phyloP scores from a whole-genome alignment of 1,140 invertebrate genomes.

The Tenebrio molitor region DNA sequence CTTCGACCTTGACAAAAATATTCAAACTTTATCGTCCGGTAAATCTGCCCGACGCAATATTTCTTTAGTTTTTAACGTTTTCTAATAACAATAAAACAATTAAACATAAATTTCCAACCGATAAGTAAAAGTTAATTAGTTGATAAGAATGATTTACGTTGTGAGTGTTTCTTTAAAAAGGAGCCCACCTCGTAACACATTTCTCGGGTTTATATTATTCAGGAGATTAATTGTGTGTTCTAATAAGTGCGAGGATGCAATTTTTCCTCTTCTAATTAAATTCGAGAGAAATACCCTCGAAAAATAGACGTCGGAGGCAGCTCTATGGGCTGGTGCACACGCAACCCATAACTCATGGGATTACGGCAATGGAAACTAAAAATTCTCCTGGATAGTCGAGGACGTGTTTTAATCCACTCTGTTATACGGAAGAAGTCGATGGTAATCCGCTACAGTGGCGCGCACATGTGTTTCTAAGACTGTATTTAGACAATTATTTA shows the following conservation, averaged over 20 bases:
- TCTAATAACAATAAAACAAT: no score
- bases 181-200: no score
- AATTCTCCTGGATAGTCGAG: constrained; percentile 24
- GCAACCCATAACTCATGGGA: constrained; percentile 38
- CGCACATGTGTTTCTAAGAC: constrained; percentile 29
- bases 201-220: no score
- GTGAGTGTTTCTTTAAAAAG: no score
- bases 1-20: no score
- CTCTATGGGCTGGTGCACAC: constrained; percentile 30
- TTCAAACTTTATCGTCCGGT: no score
- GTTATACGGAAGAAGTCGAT: constrained; percentile 31
- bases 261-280: constrained; percentile 38
- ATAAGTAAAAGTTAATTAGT: no score
- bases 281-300: constrained; percentile 14
- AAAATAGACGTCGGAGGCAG: constrained; percentile 29
- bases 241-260: constrained; percentile 20
- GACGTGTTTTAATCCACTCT: constrained; percentile 28
- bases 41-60: no score
- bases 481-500: constrained; percentile 39
- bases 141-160: no score
- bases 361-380: constrained; percentile 30
- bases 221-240: constrained; percentile 23
- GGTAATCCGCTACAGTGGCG: constrained; percentile 28
- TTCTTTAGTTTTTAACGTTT: no score
- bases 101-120: no score